Percentiles rank a stretch among this genome's conserved stretches.
These are phyloP conservation scores for Nesoenas mayeri DNA, from an alignment of 2,113 vertebrate genomes.

Conservation along the genomic window DNA sequence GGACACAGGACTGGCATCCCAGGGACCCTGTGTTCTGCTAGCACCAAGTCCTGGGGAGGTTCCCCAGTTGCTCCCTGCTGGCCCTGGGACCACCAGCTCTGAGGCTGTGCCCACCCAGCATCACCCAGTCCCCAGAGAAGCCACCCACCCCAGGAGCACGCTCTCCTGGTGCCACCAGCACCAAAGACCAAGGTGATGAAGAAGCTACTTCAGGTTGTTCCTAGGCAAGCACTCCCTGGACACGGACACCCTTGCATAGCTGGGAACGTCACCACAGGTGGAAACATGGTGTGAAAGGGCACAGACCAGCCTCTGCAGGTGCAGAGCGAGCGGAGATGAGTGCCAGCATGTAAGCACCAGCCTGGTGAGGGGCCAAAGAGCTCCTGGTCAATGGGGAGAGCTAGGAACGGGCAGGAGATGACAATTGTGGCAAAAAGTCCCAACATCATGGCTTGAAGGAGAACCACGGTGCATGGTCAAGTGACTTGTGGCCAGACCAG, in stretches of 20 bases:
- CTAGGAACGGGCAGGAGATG: not conserved
- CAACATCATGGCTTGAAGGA: not conserved
- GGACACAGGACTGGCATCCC: not conserved
- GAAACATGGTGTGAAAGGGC: accelerated
- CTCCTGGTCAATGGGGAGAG: not conserved
- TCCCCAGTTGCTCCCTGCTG: not conserved
- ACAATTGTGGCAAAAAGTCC: not conserved
- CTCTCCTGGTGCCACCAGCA: not conserved
- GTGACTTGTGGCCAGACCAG: not conserved
- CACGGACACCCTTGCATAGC: accelerated
- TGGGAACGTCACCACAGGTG: not conserved
- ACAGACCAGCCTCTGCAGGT: not conserved
- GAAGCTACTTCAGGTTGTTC: not conserved
- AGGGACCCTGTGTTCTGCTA: not conserved
- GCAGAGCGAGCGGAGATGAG: not conserved
- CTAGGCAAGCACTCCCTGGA: not conserved
- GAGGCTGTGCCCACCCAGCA: not conserved
- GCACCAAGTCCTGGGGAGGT: not conserved
- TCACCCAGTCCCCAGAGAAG: not conserved
- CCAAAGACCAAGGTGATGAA: not conserved
- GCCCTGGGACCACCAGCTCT: not conserved
- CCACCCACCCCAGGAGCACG: accelerated
- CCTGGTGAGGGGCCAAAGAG: not conserved
- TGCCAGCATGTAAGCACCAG: not conserved
- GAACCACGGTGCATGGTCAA: not conserved